A percentile compares a stretch with the other conserved stretches of the same genome.
Conservation (phyloP, 1,140 invertebrate genomes). For the Ceratitis capitata region DNA sequence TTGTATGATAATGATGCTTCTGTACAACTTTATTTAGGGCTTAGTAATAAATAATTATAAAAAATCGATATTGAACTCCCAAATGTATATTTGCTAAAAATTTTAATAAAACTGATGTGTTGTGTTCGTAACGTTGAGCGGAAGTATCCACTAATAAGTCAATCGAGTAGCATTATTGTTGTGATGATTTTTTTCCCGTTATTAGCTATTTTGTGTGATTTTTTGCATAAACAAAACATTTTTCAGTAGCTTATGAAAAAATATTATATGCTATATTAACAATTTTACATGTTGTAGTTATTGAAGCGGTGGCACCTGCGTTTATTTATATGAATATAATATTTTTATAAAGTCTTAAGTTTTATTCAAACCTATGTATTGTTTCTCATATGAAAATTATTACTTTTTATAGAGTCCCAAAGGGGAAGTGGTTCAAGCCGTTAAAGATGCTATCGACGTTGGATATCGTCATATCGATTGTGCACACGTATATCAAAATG, state of each 20-base stretch:
- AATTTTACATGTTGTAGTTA: not conserved
- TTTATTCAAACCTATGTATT: not conserved
- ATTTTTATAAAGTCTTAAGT: not conserved
- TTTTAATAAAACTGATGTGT: too few species aligned
- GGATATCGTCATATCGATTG: slow-evolving; percentile 88
- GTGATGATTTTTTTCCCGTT: too few species aligned
- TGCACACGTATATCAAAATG: slow-evolving; percentile 82
- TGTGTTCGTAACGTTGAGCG: too few species aligned
- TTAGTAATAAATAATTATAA: too few species aligned
- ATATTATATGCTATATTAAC: not conserved
- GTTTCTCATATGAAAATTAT: not conserved
- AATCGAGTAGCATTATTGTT: too few species aligned
- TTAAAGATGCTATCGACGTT: slow-evolving; percentile 78
- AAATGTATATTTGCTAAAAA: too few species aligned
- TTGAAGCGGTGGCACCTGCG: not conserved
- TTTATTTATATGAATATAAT: not conserved
- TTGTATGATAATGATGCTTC: too few species aligned
- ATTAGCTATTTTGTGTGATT: not conserved
- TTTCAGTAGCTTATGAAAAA: not conserved
- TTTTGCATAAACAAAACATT: not conserved
- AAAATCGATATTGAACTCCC: too few species aligned
- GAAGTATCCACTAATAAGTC: too few species aligned
- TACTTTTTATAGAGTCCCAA: slow-evolving; percentile 70
- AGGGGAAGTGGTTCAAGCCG: slow-evolving; percentile 77
- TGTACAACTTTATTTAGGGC: too few species aligned